Conservation (phyloP, 2,888 invertebrate genomes). For the Mythimna lalbum region DNA sequence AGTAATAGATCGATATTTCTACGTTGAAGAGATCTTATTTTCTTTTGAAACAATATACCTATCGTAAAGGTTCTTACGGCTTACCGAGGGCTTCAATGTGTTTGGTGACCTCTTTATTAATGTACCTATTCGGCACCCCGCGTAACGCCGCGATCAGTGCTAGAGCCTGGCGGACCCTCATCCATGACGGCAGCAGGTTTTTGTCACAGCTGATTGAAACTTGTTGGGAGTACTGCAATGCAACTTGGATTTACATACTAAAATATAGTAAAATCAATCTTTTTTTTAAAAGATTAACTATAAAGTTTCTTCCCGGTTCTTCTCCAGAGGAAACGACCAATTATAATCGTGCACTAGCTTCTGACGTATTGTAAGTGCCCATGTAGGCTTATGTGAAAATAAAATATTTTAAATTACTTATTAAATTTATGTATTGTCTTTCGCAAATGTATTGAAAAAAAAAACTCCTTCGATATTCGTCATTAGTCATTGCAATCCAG, state of each 20-base stretch:
- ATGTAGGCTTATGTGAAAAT: no score
- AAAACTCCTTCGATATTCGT: neutral
- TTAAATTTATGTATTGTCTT: neutral
- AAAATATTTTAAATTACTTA: neutral
- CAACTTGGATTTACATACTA: neutral
- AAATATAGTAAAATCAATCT: no score
- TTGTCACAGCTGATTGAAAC: constrained; percentile 73
- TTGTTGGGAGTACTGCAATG: constrained; percentile 76
- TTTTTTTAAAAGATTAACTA: no score
- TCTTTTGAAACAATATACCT: no score
- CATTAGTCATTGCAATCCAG: neutral
- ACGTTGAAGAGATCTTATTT: no score
- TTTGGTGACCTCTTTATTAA: constrained; percentile 70
- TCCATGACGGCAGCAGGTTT: constrained; percentile 78
- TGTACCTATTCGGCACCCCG: constrained; percentile 74
- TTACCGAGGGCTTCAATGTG: constrained; percentile 79
- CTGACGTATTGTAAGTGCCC: no score
- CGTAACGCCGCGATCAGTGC: constrained; percentile 77
- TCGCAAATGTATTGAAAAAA: neutral
- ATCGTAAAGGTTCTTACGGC: neutral
- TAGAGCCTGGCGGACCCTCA: constrained; percentile 78
- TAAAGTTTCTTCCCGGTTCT: no score
- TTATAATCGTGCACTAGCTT: no score
- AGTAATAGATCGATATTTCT: no score
- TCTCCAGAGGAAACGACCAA: no score